Conservation (phyloP, 2,888 invertebrate genomes). For the Tyria jacobaeae region DNA sequence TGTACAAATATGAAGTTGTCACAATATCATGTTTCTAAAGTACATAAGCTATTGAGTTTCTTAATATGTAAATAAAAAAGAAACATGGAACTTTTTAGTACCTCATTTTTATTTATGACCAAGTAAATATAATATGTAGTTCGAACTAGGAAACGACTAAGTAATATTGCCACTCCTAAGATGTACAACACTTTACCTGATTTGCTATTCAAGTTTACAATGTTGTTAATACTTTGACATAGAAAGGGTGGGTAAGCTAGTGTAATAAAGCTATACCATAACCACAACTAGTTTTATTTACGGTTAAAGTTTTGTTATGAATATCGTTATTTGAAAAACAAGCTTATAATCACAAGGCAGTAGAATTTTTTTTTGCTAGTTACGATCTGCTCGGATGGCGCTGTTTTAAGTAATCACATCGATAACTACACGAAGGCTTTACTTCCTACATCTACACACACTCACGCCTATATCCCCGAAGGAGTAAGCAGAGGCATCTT, state of each 20-base stretch:
- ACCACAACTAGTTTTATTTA: constrained; percentile 3
- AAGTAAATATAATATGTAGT: background rate
- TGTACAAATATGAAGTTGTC: no score
- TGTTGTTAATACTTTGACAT: constrained; percentile 20
- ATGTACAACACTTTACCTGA: background rate
- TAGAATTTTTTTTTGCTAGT: background rate
- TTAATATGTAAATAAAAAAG: no score
- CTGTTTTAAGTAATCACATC: background rate
- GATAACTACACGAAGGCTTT: background rate
- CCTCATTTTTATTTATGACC: background rate
- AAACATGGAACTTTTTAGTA: background rate
- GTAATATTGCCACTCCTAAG: background rate
- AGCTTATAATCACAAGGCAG: background rate
- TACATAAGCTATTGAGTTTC: no score
- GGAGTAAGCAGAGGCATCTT: no score
- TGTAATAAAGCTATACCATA: constrained; percentile 10
- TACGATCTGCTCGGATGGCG: background rate
- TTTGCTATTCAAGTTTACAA: constrained; percentile 2
- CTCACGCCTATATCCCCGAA: no score
- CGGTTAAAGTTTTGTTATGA: background rate
- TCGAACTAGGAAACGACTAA: constrained; percentile 3
- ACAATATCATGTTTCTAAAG: no score
- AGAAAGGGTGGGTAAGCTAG: constrained; percentile 16
- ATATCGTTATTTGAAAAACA: background rate
- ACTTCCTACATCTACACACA: background rate